phyloP scores from a whole-genome alignment of 2,888 invertebrate species.

The Micropterix aruncella region DNA sequence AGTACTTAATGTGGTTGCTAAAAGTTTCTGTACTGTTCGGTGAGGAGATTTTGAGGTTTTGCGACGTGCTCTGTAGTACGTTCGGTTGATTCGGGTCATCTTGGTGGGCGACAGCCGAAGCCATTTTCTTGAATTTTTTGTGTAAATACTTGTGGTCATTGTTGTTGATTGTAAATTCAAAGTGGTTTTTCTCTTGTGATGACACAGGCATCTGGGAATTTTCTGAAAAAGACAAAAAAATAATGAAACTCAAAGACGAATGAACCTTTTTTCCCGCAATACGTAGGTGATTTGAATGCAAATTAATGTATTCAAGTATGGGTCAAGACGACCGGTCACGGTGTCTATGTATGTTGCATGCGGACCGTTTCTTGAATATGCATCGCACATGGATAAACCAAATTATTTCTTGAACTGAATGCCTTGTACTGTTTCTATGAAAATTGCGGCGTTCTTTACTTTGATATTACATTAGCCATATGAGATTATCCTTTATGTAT shows the following conservation, averaged over 20 bases:
- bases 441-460: too few relatives aligned
- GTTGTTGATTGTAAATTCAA: constrained; percentile 35
- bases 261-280: too few relatives aligned
- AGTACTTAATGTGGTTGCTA: neutral
- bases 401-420: too few relatives aligned
- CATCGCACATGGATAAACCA: too few relatives aligned
- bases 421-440: too few relatives aligned
- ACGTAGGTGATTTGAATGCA: too few relatives aligned
- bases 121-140: constrained; percentile 88
- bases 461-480: too few relatives aligned
- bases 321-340: too few relatives aligned
- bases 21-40: neutral
- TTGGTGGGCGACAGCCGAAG: constrained; percentile 34
- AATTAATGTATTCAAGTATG: too few relatives aligned
- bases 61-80: constrained; percentile 7
- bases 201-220: constrained; percentile 34
- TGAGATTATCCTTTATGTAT: too few relatives aligned
- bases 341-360: too few relatives aligned
- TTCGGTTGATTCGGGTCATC: neutral
- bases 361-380: too few relatives aligned
- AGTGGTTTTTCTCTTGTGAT: constrained; percentile 32
- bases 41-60: neutral
- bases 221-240: constrained; percentile 23
- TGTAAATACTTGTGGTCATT: constrained; percentile 71
- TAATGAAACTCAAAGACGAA: constrained; percentile 1